Base-by-base conservation (phyloP, 2,797 vertebrate genomes). In the Danio tinwini region DNA sequence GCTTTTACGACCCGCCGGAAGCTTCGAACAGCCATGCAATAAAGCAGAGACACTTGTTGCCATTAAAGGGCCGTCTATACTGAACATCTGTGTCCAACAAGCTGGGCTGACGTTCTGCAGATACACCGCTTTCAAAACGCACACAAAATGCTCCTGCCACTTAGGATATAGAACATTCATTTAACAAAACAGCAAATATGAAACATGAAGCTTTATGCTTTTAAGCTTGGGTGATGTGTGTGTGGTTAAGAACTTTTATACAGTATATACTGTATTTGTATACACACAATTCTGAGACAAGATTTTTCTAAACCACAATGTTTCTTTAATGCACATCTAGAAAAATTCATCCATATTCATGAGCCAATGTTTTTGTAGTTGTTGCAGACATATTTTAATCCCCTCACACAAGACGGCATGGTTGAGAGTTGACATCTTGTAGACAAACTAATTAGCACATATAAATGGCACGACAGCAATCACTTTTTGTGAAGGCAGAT, bases 271-370 rank as follows among this genome's bases (percentile, higher is more conserved):
- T 21, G 47, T 9, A 62, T 45, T 6, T 49, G 44, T 59, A 40
- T 8, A 52, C 44, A 63, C 52, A 74, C 39, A 39, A 42, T 14
- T 45, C 40, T 87, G 91, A 89, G 90, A 91, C 89, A 90, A 91
- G 89, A 91, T 90, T 3, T 29, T 1, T 29, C 29, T 29, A 3
- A 29, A 29, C 29, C 29, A 3, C 29, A 1, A 29, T 29, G 29
- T 29, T 29, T 29, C 29, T 29, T 29, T 29, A n/a, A n/a, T 29
- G 29, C 29, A 29, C 88, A 47, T 7, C 47, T 47, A 47, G 45
- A 47, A 47, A 47, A 47, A 5, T 47, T 47, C 7, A 47, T 5
- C 29, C 1, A 29, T 29, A 3, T 29, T 29, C 29, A 29, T 29
- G 29, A 29, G 29, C 29, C 29, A 29, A 29, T 29, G 29, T 29